phyloP scores from a whole-genome alignment of 2,888 invertebrate species.

The Mamestra brassicae region DNA sequence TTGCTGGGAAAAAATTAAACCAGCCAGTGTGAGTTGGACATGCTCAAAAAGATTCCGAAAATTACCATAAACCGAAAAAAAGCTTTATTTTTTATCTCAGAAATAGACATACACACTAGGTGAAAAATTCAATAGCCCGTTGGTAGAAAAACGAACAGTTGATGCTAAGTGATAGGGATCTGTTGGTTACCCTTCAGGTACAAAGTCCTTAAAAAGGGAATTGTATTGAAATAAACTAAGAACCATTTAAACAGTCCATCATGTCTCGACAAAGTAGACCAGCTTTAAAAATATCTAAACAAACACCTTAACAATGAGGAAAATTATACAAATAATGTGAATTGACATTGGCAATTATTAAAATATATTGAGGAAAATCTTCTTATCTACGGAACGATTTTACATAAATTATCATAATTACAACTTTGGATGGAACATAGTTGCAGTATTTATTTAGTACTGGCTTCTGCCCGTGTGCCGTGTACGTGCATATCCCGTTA shows the following conservation, averaged over 20 bases:
- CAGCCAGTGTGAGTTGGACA: too few relatives aligned
- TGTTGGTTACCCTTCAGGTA: not conserved
- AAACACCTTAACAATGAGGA: not conserved
- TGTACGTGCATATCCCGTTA: too few relatives aligned
- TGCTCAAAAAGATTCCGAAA: too few relatives aligned
- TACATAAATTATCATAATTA: not conserved
- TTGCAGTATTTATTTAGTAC: not conserved
- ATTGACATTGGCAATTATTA: not conserved
- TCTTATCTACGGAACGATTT: not conserved
- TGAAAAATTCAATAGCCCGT: too few relatives aligned
- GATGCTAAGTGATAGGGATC: not conserved
- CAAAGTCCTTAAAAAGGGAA: not conserved
- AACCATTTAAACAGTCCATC: not conserved
- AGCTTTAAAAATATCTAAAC: not conserved
- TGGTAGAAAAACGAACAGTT: too few relatives aligned
- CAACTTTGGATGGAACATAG: not conserved
- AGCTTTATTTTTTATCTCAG: too few relatives aligned
- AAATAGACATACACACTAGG: too few relatives aligned
- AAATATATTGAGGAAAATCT: slow-evolving; percentile 36
- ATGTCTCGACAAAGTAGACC: not conserved
- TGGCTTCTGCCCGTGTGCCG: too few relatives aligned
- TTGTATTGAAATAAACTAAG: not conserved
- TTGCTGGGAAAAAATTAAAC: too few relatives aligned
- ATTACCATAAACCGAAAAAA: too few relatives aligned
- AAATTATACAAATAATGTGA: slow-evolving; percentile 13